Conservation (phyloP, 2,113 vertebrate species). For the Nyctibius bracteatus region DNA sequence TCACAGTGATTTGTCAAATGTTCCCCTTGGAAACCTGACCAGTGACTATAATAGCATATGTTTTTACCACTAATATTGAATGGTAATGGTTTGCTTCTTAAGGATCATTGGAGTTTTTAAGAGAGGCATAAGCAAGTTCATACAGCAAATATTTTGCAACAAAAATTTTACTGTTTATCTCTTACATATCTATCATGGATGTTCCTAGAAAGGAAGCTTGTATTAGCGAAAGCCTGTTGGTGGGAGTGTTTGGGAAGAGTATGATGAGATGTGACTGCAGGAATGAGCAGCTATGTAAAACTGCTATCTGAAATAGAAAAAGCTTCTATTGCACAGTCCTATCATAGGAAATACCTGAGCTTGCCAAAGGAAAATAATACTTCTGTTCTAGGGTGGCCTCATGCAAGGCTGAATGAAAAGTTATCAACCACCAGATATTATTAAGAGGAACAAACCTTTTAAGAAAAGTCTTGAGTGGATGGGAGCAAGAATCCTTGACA, state of each 20-base stretch:
- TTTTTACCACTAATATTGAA: neutral
- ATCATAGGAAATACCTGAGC: neutral
- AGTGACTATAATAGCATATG: neutral
- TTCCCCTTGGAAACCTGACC: neutral
- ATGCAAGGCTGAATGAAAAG: neutral
- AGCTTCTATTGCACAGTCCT: neutral
- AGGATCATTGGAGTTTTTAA: neutral
- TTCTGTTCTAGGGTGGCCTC: neutral
- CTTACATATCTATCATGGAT: neutral
- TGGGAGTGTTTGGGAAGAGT: neutral
- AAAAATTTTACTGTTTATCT: neutral
- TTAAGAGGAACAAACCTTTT: neutral
- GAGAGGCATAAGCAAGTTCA: neutral
- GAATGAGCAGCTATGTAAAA: neutral
- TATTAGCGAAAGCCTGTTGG: neutral
- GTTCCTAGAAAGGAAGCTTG: neutral
- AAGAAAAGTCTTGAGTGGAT: neutral
- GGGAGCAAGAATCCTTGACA: neutral
- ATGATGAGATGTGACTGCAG: neutral
- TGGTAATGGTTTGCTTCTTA: neutral
- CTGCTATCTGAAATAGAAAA: neutral
- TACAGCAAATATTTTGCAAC: neutral
- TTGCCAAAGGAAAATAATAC: neutral
- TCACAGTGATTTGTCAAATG: neutral
- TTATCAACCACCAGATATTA: neutral